Conservation (phyloP, 2,113 vertebrate species). For the Hydrolagus affinis region DNA sequence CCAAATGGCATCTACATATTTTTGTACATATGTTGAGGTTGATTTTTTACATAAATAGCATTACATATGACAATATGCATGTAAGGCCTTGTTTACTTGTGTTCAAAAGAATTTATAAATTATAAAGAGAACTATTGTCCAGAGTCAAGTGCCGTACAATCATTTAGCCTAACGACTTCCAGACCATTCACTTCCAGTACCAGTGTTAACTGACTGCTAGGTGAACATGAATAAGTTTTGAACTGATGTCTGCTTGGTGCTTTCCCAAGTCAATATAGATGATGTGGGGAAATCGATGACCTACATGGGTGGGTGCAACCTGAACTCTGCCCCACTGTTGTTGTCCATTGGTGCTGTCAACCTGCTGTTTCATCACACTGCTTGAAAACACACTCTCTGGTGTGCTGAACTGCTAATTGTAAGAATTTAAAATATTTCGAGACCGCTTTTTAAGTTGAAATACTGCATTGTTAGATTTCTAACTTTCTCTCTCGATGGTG, state of each 20-base stretch:
- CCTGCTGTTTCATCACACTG: not conserved
- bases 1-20: not conserved
- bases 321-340: not conserved
- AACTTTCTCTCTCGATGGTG: not conserved
- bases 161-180: not conserved
- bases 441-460: not conserved
- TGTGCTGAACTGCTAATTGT: too few relatives aligned
- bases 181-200: not conserved
- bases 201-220: not conserved
- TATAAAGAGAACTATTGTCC: too few relatives aligned
- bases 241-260: slow-evolving; percentile 8
- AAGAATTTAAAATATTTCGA: too few relatives aligned
- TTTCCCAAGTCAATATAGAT: not conserved
- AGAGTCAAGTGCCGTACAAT: too few relatives aligned
- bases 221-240: not conserved
- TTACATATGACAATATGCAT: not conserved
- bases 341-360: not conserved
- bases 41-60: not conserved
- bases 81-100: not conserved
- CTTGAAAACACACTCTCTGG: not conserved
- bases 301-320: not conserved
- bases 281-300: not conserved
- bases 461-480: not conserved
- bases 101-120: not conserved
- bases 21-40: not conserved